Conservation (phyloP, 2,113 vertebrate species). For the Anhinga rufa region DNA sequence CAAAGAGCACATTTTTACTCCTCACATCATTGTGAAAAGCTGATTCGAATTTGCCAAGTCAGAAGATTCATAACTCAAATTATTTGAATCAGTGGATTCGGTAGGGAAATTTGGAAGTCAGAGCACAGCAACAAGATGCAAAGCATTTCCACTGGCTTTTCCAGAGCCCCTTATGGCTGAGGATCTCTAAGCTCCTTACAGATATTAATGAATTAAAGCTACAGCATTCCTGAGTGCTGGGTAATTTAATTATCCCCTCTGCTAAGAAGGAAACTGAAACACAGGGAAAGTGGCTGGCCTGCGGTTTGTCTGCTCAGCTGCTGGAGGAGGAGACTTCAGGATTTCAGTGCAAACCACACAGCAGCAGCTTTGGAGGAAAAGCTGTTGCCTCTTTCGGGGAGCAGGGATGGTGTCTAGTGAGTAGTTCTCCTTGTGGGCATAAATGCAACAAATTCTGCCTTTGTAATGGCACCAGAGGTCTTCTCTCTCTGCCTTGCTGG, state of each 20-base stretch:
- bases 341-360: not conserved
- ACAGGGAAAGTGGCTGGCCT: not conserved
- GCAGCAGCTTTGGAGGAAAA: not conserved
- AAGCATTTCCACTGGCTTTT: not conserved
- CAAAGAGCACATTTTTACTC: not conserved
- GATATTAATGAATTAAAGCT: conserved; percentile 38
- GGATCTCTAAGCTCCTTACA: conserved; percentile 14
- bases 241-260: conserved; percentile 38
- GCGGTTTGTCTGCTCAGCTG: conserved; percentile 3
- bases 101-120: not conserved
- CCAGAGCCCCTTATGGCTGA: not conserved
- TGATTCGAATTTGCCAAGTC: not conserved
- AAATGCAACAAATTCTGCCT: not conserved
- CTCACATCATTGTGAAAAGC: not conserved
- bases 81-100: not conserved
- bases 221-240: not conserved
- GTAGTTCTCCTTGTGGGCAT: not conserved
- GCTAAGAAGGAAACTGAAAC: not conserved
- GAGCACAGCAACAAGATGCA: not conserved
- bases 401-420: not conserved
- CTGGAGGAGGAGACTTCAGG: not conserved
- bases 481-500: not conserved
- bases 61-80: not conserved
- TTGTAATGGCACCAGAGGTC: not conserved
- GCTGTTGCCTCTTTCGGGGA: not conserved